Evolutionary conservation across 2,888 invertebrate genomes (phyloP).

Genomic region (Sarcophaga carnaria): DNA sequence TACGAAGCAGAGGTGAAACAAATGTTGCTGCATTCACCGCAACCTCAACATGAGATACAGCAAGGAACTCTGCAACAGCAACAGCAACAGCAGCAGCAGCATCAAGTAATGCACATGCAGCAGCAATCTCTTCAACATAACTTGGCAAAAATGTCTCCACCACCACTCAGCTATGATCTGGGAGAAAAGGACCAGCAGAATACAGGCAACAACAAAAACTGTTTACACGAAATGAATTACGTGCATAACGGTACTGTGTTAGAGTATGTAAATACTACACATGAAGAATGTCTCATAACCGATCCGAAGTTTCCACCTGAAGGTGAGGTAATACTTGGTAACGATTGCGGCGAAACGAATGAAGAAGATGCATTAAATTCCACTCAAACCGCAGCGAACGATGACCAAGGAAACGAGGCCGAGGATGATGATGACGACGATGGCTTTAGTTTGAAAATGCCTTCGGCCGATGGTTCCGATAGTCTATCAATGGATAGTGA

Average conservation of each 20-base stretch:
- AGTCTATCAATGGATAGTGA: conserved; percentile 79
- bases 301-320: conserved; percentile 65
- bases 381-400: conserved; percentile 14
- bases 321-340: conserved; percentile 54
- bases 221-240: conserved; percentile 57
- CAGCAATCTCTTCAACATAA: conserved; percentile 59
- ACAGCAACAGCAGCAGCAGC: conserved; percentile 51
- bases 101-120: conserved; percentile 52
- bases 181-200: conserved; percentile 42
- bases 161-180: conserved; percentile 52
- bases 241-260: conserved; percentile 42
- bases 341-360: conserved; percentile 49
- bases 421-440: conserved; percentile 78
- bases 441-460: conserved; percentile 79
- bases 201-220: conserved; percentile 25
- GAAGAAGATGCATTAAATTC: conserved; percentile 52
- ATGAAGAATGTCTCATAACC: conserved; percentile 56
- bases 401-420: conserved; percentile 14
- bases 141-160: conserved; percentile 52
- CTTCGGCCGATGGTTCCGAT: conserved; percentile 75
- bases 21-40: conserved; percentile 65
- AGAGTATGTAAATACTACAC: conserved; percentile 33
- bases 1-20: conserved; percentile 70
- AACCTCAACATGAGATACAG: conserved; percentile 58
- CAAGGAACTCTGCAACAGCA: conserved; percentile 40